Evolutionary conservation across 2,888 invertebrate genomes (phyloP), one percentile per base, ranked within the genome.

Genomic region (Microplitis manilae): DNA sequence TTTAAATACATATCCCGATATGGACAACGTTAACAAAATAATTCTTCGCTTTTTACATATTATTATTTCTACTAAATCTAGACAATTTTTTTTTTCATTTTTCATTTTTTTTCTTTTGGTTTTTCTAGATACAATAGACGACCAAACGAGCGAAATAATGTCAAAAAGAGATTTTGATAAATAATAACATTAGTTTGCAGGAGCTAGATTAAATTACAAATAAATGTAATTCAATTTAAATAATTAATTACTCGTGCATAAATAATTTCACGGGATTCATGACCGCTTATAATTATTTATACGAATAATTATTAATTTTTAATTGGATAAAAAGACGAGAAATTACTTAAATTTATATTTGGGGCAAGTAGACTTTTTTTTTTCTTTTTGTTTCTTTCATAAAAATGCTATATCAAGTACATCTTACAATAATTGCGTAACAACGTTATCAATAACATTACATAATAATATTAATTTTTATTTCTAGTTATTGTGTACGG

Each of bases 401-500:
- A 86, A 86, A 86, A 86, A 86, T 85, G 84, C 85, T 86, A 85
- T 83, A 82, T 82, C 84, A 72, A 77, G 13, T 85, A 85, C 83
- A 82, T 84, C 80, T 79, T 79, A 84, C 83, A 83, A 80, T 79
- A 81, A 80, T 80, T 80, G 79, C 78, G 79, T 79, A 80, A 80
- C 80, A 81, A 81, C 77, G 78, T 77, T 82, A 79, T 84, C 81
- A 84, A 84, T 83, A 84, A 83, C 82, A 81, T 84, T 84, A 82
- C 81, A 82, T 80, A 80, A 82, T 83, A 82, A 83, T 82, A 82
- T 83, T 82, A 79, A 79, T 50, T 50, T 83, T 78, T 84, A 85
- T 85, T 81, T 79, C 85, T 86, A 86, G 73, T 86, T 86, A 86
- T 86, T 85, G 86, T 86, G 82, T 85, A 83, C 81, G 77, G 79